phyloP scores from a whole-genome alignment of 2,113 vertebrate species.

The Mastomys coucha region DNA sequence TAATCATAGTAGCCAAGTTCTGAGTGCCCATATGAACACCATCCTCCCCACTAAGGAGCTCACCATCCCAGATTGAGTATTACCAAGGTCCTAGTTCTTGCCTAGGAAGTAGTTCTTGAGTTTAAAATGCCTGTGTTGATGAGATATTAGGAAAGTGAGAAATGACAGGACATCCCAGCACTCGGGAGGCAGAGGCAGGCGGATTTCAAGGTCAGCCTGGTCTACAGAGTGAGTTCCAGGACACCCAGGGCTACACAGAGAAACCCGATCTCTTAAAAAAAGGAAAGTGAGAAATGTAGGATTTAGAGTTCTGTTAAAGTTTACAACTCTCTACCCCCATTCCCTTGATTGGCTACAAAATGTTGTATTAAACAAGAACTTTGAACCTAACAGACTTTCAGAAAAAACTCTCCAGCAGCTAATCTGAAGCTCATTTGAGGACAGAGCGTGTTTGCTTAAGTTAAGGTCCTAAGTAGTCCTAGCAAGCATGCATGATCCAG shows the following conservation, averaged over 20 bases:
- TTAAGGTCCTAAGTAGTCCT: neutral
- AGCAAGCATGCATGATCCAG: neutral
- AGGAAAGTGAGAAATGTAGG: neutral
- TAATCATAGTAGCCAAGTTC: slow-evolving; percentile 45
- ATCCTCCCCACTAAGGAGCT: neutral
- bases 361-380: slow-evolving; percentile 12
- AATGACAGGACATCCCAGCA: too few relatives aligned
- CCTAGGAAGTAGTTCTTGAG: neutral
- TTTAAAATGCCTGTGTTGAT: slow-evolving; percentile 25
- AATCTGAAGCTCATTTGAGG: slow-evolving; percentile 48
- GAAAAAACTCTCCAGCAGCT: neutral
- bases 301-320: neutral
- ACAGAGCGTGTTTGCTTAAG: slow-evolving; percentile 38
- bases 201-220: too few relatives aligned
- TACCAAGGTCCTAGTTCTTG: neutral
- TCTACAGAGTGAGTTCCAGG: too few relatives aligned
- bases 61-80: slow-evolving; percentile 3
- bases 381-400: neutral
- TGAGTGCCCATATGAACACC: neutral
- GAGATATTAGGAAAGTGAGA: slow-evolving; percentile 19
- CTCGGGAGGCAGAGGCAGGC: too few relatives aligned
- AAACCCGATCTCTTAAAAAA: too few relatives aligned
- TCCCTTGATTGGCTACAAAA: slow-evolving; percentile 7
- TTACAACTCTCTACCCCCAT: neutral
- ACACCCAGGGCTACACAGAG: too few relatives aligned